Evolutionary conservation across 2,797 vertebrate genomes (phyloP), one percentile per base, ranked within the genome.

Genomic region (Balearica regulorum): DNA sequence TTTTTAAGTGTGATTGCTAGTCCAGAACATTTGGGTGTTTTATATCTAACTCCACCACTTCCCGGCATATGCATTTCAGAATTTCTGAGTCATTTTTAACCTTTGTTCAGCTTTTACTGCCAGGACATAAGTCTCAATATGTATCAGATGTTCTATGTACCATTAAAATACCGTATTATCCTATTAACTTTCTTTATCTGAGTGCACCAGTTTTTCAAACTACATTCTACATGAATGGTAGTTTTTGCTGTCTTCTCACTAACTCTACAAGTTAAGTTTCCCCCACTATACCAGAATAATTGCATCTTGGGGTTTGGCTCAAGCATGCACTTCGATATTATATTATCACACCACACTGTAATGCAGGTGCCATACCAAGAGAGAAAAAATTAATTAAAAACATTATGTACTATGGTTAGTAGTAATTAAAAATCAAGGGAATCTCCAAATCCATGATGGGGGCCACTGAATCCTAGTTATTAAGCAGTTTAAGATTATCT

Each of bases 101-200:
- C 43, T 85, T 64, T 66, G 49, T 43, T 83, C 44, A 87, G 84
- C 77, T 96, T 89, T 95, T 88, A 90, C 37, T 49, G 69, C 60
- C 80, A 86, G 83, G 80, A 71, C 71, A 75, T 87, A 93, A 87
- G 55, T 93, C 85, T 94, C 88, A 87, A 76, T 93, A 83, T 12
- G 21, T 53, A 93, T 93, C 70, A 95, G 77, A 91, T 72, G 31
- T 28, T 96, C 94, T 83, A 94, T 16, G 11, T 80, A 81, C 78
- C 57, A 94, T 88, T 94, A 94, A 93, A 96, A 96, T 44, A 92
- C 24, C 33, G 53, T 75, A 55, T 18, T 77, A 62, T 58, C 17
- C 3, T 60, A 90, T 79, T 86, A 87, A 26, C 49, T 93, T 94
- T 58, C 35, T 87, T 80, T 68, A 83, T 49, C n/a, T 60, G 46